These are phyloP conservation scores for Temnothorax unifasciatus DNA, from an alignment of 2,888 invertebrate species.

Conservation along the genomic window DNA sequence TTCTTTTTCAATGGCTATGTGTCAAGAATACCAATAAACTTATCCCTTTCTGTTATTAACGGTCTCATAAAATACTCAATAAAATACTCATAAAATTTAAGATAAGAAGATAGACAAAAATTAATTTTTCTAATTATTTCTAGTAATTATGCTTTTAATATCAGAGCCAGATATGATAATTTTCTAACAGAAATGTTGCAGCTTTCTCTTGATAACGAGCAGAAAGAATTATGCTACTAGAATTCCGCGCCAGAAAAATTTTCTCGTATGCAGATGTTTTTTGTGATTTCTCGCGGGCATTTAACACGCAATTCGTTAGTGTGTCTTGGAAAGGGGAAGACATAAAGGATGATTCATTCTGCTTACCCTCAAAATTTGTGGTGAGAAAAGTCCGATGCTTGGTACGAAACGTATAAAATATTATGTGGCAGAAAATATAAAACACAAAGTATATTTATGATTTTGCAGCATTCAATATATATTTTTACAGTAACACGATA, in stretches of 20 bases:
- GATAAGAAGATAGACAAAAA: not conserved
- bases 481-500: not conserved
- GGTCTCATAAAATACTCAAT: not conserved
- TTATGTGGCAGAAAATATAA: not conserved
- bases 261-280: conserved; percentile 38
- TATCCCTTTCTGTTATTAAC: not conserved
- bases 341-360: conserved; percentile 60
- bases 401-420: conserved; percentile 48
- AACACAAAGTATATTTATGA: conserved; percentile 19
- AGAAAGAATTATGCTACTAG: conserved; percentile 43
- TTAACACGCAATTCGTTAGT: conserved; percentile 60
- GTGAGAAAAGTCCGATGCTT: conserved; percentile 54
- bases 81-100: not conserved
- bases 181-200: conserved; percentile 21
- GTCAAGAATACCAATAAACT: conserved; percentile 30
- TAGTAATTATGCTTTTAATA: conserved; percentile 29
- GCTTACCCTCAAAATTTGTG: conserved; percentile 56
- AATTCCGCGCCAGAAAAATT: conserved; percentile 38
- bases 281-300: conserved; percentile 44
- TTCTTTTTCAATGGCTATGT: not conserved
- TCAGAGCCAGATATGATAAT: conserved; percentile 5
- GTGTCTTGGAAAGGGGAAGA: conserved; percentile 35
- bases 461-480: not conserved
- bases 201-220: conserved; percentile 36
- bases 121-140: conserved; percentile 21